Conservation (phyloP, 2,797 vertebrate genomes). For the Aplochiton taeniatus region DNA sequence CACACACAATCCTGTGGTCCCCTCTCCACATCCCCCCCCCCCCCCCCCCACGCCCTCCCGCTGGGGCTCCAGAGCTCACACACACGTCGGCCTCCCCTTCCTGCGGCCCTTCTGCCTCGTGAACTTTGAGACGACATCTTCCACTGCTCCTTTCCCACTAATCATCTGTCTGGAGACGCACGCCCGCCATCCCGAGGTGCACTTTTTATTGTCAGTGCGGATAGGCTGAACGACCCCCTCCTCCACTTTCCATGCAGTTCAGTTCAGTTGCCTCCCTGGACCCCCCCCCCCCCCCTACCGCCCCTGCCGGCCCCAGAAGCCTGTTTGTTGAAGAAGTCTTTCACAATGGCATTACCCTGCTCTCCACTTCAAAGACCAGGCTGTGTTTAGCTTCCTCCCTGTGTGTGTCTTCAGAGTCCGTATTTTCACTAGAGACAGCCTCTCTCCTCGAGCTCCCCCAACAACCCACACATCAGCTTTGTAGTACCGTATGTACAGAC, state of each 20-base stretch:
- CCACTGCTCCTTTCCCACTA: no score
- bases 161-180: no score
- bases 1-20: slow-evolving; percentile 58
- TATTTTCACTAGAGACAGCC: slow-evolving; percentile 69
- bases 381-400: slow-evolving; percentile 69
- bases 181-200: no score
- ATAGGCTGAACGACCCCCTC: slow-evolving; percentile 24
- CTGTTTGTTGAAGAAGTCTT: slow-evolving; percentile 49
- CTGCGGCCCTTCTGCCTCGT: no score
- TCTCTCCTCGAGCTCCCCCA: slow-evolving; percentile 35
- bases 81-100: background rate
- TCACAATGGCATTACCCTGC: slow-evolving; percentile 54
- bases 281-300: slow-evolving; percentile 4
- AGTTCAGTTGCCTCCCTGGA: slow-evolving; percentile 45
- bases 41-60: background rate
- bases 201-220: no score
- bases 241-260: slow-evolving; percentile 18
- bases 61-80: background rate
- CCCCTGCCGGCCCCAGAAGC: slow-evolving; percentile 6
- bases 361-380: slow-evolving; percentile 65
- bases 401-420: slow-evolving; percentile 61
- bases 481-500: slow-evolving; percentile 18
- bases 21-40: slow-evolving; percentile 18
- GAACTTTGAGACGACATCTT: no score
- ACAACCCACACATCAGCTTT: background rate